phyloP scores from a whole-genome alignment of 1,140 invertebrate genomes.

The Coelopa frigida region DNA sequence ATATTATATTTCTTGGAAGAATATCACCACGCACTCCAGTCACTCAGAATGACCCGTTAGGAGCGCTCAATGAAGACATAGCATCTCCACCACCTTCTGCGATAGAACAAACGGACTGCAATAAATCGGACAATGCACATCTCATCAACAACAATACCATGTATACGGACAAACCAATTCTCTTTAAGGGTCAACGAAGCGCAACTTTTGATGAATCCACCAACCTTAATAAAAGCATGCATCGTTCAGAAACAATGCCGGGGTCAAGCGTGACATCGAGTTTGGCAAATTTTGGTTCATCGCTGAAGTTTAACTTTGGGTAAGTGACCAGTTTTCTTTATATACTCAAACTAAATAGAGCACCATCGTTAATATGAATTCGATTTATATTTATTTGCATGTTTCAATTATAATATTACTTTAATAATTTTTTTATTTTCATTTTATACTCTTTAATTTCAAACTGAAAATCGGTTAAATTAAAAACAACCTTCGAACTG shows the following conservation, averaged over 20 bases:
- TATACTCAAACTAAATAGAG: no score
- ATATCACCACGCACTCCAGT: conserved; percentile 69
- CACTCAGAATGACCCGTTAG: conserved; percentile 84
- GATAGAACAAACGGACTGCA: not conserved
- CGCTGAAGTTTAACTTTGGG: conserved; percentile 77
- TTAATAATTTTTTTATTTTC: no score
- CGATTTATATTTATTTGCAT: no score
- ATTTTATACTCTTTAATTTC: no score
- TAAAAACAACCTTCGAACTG: no score
- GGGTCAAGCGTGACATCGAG: conserved; percentile 65
- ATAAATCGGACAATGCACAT: conserved; percentile 1
- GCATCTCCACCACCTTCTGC: conserved; percentile 7
- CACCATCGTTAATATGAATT: no score
- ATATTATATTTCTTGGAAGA: conserved; percentile 40
- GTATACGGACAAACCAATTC: conserved; percentile 49
- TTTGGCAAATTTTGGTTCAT: conserved; percentile 66
- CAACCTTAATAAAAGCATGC: conserved; percentile 48
- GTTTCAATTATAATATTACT: no score
- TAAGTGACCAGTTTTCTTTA: conserved; percentile 47
- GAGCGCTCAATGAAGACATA: conserved; percentile 59
- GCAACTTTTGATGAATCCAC: conserved; percentile 56
- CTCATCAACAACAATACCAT: conserved; percentile 17
- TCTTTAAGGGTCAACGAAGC: conserved; percentile 49
- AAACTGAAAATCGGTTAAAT: no score
- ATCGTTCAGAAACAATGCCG: conserved; percentile 76